Evolutionary conservation across 2,113 vertebrate species (phyloP), one percentile per base, ranked within the genome.

Genomic region (Chloebia gouldiae): DNA sequence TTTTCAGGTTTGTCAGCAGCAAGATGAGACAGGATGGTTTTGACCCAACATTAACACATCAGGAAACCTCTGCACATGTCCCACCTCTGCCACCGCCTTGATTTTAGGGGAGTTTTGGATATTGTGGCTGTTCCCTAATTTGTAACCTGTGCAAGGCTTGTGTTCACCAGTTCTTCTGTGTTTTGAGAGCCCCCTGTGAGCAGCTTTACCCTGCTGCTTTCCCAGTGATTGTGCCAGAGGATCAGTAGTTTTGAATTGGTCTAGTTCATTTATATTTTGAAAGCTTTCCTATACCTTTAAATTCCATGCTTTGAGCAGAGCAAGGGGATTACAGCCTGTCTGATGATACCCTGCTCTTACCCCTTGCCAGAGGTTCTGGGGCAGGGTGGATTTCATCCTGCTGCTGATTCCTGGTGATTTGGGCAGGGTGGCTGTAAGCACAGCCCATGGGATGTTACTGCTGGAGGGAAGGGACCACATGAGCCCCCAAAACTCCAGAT

Each of bases 81-180:
- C 40, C 24, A 51, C 2, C 53, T 33, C 31, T 25, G 3, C n/a
- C 44, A 28, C 44, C 1, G 0, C 44, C 40, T 60, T 40, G 40
- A 37, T 9, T 64, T 94, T 68, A 35, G 72, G 61, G 44, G 6
- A 59, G 7, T 39, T 94, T 42, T 10, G 28, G 51, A 7, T 79
- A 18, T 33, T 37, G 50, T 42, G 40, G 21, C 33, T 65, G n/a
- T 53, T 75, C 4, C 11, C 54, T 59, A 5, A 10, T 63, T 25
- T 81, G 21, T 66, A n/a, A 75, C 15, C 65, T 23, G 14, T 2
- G 3, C 10, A 10, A 60, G 10, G 37, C 24, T 13, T 1, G 0
- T 57, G 27, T 44, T 66, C 44, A 16, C 39, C 40, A 4, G 30
- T 42, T 91, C 78, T 44, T 60, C 12, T 2, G 1, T 24, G 56